Percentiles rank a stretch among this genome's conserved stretches.
Conservation (phyloP, 2,888 invertebrate species). For the Limnephilus lunatus region DNA sequence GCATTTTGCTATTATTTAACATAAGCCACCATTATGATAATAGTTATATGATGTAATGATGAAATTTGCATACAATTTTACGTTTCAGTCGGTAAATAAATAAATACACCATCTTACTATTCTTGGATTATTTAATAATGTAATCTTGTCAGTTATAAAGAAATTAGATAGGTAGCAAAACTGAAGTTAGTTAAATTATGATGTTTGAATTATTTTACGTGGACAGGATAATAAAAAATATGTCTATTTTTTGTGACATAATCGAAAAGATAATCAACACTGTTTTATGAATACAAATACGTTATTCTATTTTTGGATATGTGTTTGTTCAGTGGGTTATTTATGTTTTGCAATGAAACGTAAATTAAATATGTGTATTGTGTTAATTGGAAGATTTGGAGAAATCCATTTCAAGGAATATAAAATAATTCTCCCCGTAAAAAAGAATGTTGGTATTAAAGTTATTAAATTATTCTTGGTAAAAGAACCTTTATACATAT, state of each 20-base stretch:
- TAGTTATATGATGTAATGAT: conserved; percentile 47
- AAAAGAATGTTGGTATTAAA: no score
- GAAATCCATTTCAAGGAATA: no score
- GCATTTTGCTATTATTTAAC: conserved; percentile 25
- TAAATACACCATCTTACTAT: neutral
- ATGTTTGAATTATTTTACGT: neutral
- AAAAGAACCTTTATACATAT: no score
- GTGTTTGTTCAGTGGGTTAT: neutral
- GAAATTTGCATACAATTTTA: conserved; percentile 43
- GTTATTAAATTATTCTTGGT: no score
- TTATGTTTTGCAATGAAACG: neutral
- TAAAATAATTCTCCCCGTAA: no score
- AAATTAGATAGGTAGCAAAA: neutral
- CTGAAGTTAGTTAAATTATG: neutral
- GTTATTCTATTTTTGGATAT: no score
- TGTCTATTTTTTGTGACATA: neutral
- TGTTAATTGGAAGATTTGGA: neutral
- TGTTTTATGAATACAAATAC: neutral
- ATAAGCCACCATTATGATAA: neutral
- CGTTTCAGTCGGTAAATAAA: neutral
- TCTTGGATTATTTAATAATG: neutral
- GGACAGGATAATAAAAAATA: neutral
- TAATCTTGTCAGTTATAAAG: neutral
- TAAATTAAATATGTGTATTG: no score
- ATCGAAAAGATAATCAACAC: neutral